Conservation (phyloP, 1,140 invertebrate species). For the Formica selysi region DNA sequence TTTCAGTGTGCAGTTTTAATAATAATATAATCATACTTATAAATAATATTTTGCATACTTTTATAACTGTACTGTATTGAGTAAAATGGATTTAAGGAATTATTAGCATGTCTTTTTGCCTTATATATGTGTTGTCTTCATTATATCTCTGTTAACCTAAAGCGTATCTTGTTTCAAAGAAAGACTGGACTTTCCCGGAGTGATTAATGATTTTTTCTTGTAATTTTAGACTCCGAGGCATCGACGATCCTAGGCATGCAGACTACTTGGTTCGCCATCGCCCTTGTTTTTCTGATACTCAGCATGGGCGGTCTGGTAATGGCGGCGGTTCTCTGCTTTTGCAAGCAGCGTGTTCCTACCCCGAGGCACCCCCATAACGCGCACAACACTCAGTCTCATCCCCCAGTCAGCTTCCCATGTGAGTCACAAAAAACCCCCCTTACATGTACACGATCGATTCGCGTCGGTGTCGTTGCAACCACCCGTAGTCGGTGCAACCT, state of each 20-base stretch:
- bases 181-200: neutral
- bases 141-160: neutral
- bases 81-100: too few species aligned
- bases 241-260: constrained; percentile 92
- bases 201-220: constrained; percentile 24
- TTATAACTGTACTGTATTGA: too few species aligned
- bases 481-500: constrained; percentile 41
- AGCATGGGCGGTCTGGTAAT: constrained; percentile 90
- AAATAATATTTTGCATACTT: too few species aligned
- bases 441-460: constrained; percentile 44
- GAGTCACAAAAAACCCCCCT: constrained; percentile 77
- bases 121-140: neutral
- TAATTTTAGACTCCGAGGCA: constrained; percentile 89
- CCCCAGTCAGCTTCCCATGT: constrained; percentile 85
- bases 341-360: constrained; percentile 88
- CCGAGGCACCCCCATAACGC: constrained; percentile 86
- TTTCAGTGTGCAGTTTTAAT: neutral
- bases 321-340: constrained; percentile 91
- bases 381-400: constrained; percentile 85
- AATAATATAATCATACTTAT: neutral
- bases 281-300: constrained; percentile 89
- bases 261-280: constrained; percentile 91
- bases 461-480: constrained; percentile 43
- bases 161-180: neutral
- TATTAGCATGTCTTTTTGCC: too few species aligned